phyloP scores from a whole-genome alignment of 2,888 invertebrate species.

The Selenia dentaria region DNA sequence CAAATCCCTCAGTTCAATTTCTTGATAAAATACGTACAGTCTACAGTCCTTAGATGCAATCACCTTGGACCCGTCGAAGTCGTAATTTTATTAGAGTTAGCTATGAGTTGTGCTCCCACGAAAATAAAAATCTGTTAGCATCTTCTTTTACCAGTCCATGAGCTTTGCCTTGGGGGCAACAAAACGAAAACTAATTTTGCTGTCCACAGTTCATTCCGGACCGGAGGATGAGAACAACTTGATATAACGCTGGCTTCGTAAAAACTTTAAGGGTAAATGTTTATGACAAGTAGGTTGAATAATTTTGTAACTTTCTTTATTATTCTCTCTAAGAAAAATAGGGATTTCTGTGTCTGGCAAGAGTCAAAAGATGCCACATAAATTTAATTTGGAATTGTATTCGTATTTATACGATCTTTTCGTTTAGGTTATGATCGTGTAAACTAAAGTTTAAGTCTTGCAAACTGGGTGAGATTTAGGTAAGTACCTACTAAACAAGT shows the following conservation, averaged over 20 bases:
- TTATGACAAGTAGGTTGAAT: constrained; percentile 16
- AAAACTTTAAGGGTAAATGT: constrained; percentile 18
- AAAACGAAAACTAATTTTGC: constrained; percentile 17
- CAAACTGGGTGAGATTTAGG: too few species aligned
- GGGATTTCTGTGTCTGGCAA: neutral
- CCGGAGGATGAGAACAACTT: constrained; percentile 13
- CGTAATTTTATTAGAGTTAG: constrained; percentile 16
- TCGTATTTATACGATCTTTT: too few species aligned
- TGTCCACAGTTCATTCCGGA: constrained; percentile 2
- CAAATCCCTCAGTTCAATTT: too few species aligned
- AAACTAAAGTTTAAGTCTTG: too few species aligned
- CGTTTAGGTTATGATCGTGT: too few species aligned
- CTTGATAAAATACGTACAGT: too few species aligned
- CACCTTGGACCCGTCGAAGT: too few species aligned
- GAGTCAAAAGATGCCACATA: too few species aligned
- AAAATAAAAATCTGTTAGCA: constrained; percentile 13
- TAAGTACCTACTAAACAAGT: too few species aligned
- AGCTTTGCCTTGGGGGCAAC: constrained; percentile 14
- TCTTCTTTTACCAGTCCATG: constrained; percentile 18
- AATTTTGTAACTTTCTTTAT: too few species aligned
- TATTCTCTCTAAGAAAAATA: constrained; percentile 6
- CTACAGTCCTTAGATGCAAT: neutral
- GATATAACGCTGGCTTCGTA: constrained; percentile 8
- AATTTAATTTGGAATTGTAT: too few species aligned
- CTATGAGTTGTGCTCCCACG: constrained; percentile 12